These are phyloP conservation scores for Chunga burmeisteri DNA, from an alignment of 2,113 vertebrate genomes.

Conservation along the genomic window DNA sequence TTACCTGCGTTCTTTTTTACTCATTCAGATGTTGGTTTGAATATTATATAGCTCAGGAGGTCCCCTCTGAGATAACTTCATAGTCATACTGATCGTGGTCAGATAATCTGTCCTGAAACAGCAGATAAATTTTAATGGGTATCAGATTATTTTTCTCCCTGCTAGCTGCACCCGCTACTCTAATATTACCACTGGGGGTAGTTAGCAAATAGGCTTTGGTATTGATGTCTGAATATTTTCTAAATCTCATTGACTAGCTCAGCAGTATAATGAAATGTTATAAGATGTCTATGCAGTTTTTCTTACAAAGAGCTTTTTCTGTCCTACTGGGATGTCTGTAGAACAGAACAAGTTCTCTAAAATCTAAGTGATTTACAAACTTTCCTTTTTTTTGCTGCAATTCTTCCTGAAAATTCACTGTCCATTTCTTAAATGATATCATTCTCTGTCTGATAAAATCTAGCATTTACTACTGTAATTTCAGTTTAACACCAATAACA, in stretches of 20 bases:
- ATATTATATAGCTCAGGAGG: background rate
- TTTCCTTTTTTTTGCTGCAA: background rate
- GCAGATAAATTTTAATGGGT: background rate
- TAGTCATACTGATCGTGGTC: background rate
- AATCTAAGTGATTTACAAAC: background rate
- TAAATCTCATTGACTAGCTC: background rate
- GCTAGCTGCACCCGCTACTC: background rate
- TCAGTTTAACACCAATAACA: background rate
- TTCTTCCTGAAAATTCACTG: background rate
- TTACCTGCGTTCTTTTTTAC: background rate
- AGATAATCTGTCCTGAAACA: slow-evolving; percentile 1
- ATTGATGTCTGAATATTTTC: background rate
- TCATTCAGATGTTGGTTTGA: background rate
- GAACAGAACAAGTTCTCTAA: background rate
- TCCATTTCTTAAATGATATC: background rate
- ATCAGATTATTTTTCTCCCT: background rate
- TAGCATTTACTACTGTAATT: background rate
- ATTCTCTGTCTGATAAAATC: background rate
- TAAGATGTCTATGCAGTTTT: background rate
- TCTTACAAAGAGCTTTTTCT: background rate
- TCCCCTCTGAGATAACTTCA: background rate
- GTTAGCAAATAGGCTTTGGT: background rate
- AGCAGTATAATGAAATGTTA: background rate
- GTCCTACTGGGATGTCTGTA: background rate
- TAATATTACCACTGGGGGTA: background rate